phyloP scores from a whole-genome alignment of 2,888 invertebrate genomes.

The Julus scandinavius region DNA sequence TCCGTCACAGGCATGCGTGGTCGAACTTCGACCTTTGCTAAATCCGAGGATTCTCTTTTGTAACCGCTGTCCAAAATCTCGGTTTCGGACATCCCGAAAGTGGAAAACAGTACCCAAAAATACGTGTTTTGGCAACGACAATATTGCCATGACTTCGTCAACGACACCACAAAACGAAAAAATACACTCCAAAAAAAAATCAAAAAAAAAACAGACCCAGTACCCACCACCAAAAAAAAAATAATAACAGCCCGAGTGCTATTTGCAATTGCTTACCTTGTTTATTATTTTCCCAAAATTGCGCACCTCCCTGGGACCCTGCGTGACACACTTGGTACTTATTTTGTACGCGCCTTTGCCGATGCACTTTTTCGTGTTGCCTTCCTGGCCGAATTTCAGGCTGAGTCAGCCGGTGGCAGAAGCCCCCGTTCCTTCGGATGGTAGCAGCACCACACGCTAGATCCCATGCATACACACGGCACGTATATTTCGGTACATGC shows the following conservation, averaged over 20 bases:
- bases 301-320: slow-evolving; percentile 39
- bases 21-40: neutral
- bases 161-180: too few species aligned
- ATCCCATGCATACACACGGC: slow-evolving; percentile 38
- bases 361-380: slow-evolving; percentile 9
- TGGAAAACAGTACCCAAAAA: neutral
- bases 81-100: slow-evolving; percentile 7
- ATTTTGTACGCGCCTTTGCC: neutral
- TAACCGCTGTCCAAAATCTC: neutral
- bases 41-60: neutral
- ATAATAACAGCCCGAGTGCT: neutral
- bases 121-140: neutral
- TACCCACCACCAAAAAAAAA: neutral
- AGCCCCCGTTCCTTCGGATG: slow-evolving; percentile 43
- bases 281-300: slow-evolving; percentile 40
- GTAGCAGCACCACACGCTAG: slow-evolving; percentile 44
- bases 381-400: slow-evolving; percentile 43
- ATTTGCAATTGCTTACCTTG: neutral
- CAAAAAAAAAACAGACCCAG: neutral
- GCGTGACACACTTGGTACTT: neutral
- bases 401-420: slow-evolving; percentile 40
- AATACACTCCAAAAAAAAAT: neutral
- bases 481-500: slow-evolving; percentile 36
- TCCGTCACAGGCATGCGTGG: neutral
- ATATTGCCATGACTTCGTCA: too few species aligned